phyloP scores from a whole-genome alignment of 2,113 vertebrate genomes.

The Rhinichthys klamathensis region DNA sequence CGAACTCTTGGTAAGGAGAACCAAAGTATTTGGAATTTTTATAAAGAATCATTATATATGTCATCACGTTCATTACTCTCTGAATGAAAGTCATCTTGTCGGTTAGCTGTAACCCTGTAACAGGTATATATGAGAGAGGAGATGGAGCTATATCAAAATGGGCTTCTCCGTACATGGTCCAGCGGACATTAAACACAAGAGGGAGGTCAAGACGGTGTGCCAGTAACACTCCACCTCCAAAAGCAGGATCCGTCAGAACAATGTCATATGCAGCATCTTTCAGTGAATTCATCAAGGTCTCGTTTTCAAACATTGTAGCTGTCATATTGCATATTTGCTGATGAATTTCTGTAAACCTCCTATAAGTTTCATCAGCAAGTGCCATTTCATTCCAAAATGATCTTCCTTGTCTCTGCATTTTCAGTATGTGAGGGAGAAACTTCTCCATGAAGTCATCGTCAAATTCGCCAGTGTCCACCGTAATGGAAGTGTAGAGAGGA shows the following conservation, averaged over 20 bases:
- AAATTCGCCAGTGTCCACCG: slow-evolving; percentile 25
- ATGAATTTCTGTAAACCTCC: slow-evolving; percentile 37
- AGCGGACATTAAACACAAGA: slow-evolving; percentile 61
- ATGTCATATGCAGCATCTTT: slow-evolving; percentile 55
- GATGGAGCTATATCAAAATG: slow-evolving; percentile 56
- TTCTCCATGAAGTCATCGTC: neutral
- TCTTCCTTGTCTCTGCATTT: neutral
- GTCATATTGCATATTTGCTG: slow-evolving; percentile 45
- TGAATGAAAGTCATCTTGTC: slow-evolving; percentile 55
- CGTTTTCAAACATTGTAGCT: slow-evolving; percentile 50
- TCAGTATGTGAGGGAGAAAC: neutral
- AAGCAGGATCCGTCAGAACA: slow-evolving; percentile 61
- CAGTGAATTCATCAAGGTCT: slow-evolving; percentile 46
- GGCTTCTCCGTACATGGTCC: slow-evolving; percentile 58
- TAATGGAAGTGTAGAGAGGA: slow-evolving; percentile 45
- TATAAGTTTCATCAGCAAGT: neutral
- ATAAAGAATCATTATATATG: slow-evolving; percentile 13
- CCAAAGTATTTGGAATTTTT: slow-evolving; percentile 46
- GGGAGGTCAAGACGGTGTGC: slow-evolving; percentile 61
- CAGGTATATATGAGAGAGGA: slow-evolving; percentile 52
- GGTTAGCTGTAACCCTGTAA: slow-evolving; percentile 32
- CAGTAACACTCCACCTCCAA: slow-evolving; percentile 59
- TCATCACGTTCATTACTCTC: slow-evolving; percentile 42
- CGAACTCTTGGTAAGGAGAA: slow-evolving; percentile 64
- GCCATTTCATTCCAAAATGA: slow-evolving; percentile 4